phyloP scores from a whole-genome alignment of 2,113 vertebrate species.

The Rhinolophus ferrumequinum region DNA sequence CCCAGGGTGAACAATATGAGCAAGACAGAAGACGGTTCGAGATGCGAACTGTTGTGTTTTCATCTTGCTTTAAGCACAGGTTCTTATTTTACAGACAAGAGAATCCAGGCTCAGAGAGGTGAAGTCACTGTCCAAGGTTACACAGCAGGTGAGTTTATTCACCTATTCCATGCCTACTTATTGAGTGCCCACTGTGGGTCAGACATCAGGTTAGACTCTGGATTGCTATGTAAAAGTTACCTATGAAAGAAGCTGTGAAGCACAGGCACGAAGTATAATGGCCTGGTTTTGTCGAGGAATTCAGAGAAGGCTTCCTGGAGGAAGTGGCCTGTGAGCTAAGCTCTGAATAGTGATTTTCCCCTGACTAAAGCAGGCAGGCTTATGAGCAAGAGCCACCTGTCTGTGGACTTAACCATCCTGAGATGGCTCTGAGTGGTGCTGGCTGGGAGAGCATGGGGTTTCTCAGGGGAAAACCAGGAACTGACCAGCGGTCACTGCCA shows the following conservation, averaged over 20 bases:
- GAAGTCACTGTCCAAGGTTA: neutral
- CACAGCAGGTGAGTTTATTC: neutral
- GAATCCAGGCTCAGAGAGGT: neutral
- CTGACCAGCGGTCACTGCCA: neutral
- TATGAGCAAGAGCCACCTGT: neutral
- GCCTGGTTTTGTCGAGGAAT: neutral
- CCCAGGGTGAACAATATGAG: rapidly evolving
- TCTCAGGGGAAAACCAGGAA: neutral
- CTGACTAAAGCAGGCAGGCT: neutral
- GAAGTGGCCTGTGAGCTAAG: neutral
- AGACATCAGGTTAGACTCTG: neutral
- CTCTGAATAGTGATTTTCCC: neutral
- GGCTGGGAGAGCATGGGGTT: neutral
- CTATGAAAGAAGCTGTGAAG: neutral
- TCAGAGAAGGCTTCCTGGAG: neutral
- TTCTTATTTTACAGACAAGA: neutral
- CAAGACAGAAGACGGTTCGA: neutral
- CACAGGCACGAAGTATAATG: neutral
- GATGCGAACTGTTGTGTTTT: neutral
- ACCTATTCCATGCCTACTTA: neutral
- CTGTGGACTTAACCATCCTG: neutral
- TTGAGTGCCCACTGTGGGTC: neutral
- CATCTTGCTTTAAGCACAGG: neutral
- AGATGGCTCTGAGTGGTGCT: neutral
- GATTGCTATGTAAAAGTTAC: neutral